Evolutionary conservation across 2,888 invertebrate species (phyloP).

Genomic region (Drosophila affinis): DNA sequence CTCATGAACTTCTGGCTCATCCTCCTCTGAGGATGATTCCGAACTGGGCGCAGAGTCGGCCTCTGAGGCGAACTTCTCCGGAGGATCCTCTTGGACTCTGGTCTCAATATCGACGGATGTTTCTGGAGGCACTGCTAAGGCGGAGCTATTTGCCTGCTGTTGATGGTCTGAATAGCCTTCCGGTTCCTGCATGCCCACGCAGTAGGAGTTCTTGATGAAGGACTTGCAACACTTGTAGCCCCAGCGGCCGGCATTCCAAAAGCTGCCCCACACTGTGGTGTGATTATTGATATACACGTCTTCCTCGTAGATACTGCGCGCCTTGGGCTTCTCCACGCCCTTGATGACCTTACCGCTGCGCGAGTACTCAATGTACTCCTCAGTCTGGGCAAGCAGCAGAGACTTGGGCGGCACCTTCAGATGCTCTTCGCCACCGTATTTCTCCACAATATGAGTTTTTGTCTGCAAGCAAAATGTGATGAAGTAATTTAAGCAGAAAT

Average conservation of each 20-base stretch:
- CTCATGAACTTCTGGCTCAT: conserved; percentile 35
- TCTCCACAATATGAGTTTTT: conserved; percentile 92
- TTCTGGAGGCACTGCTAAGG: conserved; percentile 14
- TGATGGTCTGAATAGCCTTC: conserved; percentile 59
- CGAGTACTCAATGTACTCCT: conserved; percentile 97
- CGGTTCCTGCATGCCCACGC: conserved; percentile 74
- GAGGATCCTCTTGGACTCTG: conserved; percentile 60
- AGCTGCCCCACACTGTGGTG: conserved; percentile 97
- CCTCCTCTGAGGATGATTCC: conserved; percentile 53
- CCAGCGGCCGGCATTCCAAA: conserved; percentile 96
- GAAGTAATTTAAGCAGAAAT: fast-evolving
- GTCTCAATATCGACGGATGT: conserved; percentile 22
- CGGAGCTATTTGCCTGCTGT: conserved; percentile 37
- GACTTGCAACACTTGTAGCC: conserved; percentile 98
- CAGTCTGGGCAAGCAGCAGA: conserved; percentile 95
- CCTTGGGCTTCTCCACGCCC: conserved; percentile 94
- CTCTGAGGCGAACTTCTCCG: conserved; percentile 80
- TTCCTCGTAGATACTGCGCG: conserved; percentile 96
- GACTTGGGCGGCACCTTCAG: conserved; percentile 93
- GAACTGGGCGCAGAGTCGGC: conserved; percentile 48
- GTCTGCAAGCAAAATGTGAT: conserved; percentile 85
- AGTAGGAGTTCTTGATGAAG: conserved; percentile 86
- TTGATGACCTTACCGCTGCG: conserved; percentile 93
- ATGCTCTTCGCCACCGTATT: conserved; percentile 98
- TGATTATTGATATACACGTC: conserved; percentile 97